Evolutionary conservation across 2,888 invertebrate genomes (phyloP), one percentile per base, ranked within the genome.

Genomic region (Latheticus oryzae): DNA sequence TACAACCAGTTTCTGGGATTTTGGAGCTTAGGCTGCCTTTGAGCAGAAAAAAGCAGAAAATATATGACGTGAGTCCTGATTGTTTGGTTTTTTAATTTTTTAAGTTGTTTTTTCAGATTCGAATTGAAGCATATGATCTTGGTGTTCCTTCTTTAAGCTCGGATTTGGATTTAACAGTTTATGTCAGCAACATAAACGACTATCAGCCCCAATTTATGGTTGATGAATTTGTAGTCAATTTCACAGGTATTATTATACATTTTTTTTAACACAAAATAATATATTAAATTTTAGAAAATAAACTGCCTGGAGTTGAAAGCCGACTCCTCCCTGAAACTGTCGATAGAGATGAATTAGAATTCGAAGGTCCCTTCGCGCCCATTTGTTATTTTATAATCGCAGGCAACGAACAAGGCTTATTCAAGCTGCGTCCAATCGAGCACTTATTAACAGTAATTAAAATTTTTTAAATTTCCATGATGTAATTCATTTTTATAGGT

Each of bases 351-450:
- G 93, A 90, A 69, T 86, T 92, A 9, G 93, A 92, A 68, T 90
- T 93, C 68, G 90, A 91, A 66, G 77, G 76, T 3, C 89, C 90
- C 0, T 85, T 89, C 37, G 83, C 90, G 38, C 89, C 90, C 58
- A 92, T 95, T n/a, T 97, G 96, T 73, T 97, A 95, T 75, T 96
- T 88, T 72, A 91, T 97, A 40, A 86, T 95, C n/a, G 87, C 86
- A 3, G 95, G 95, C 7, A 92, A 95, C 72, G 87, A 88, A 11
- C 84, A 85, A 9, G 84, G 84, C 4, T 79, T 85, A 50, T 95
- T 95, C 73, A 80, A 82, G 37, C 75, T 95, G 12, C 87, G 93
- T 69, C 84, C 86, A 11, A 83, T 86, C 60, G 85, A 87, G 3
- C 94, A 95, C 74, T 87, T 84, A 51, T 74, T 88, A 23, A 81